Conservation (phyloP, 1,140 invertebrate genomes). For the Ladona fulva region DNA sequence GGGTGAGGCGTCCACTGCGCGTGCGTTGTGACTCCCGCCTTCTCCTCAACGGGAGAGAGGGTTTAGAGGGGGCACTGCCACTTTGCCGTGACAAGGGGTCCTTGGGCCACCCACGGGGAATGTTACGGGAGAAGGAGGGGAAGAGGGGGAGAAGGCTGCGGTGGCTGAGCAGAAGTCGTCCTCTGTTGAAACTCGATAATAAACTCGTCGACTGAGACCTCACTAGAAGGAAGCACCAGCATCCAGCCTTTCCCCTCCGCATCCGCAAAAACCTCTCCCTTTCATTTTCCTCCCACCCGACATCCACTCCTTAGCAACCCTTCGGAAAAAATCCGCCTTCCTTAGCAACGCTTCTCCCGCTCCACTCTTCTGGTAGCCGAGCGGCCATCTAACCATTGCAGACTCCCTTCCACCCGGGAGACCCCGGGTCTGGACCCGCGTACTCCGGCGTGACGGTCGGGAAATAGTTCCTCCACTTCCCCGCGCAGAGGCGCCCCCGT, state of each 20-base stretch:
- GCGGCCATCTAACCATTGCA: no score
- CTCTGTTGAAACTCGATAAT: constrained; percentile 9
- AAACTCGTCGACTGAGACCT: background rate
- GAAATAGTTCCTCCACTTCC: no score
- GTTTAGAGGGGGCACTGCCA: background rate
- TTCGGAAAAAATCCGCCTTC: no score
- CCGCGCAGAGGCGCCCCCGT: no score
- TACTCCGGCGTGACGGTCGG: no score
- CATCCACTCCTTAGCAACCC: no score
- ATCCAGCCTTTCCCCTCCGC: background rate
- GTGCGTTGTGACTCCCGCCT: background rate
- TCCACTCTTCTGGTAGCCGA: no score
- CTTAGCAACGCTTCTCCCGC: no score
- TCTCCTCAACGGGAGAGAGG: background rate
- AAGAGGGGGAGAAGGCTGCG: background rate
- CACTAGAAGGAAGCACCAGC: background rate
- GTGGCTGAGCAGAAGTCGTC: constrained; percentile 1
- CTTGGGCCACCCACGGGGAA: background rate
- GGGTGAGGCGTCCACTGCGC: background rate
- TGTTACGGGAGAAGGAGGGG: constrained; percentile 1
- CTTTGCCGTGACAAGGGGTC: constrained; percentile 1
- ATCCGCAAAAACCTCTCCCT: background rate
- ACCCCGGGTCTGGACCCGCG: no score
- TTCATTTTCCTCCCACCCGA: background rate
- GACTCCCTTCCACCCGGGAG: background rate